Base-by-base conservation (phyloP, 37 sponge, comb jelly and placozoan genomes). In the Eunapius fragilis region DNA sequence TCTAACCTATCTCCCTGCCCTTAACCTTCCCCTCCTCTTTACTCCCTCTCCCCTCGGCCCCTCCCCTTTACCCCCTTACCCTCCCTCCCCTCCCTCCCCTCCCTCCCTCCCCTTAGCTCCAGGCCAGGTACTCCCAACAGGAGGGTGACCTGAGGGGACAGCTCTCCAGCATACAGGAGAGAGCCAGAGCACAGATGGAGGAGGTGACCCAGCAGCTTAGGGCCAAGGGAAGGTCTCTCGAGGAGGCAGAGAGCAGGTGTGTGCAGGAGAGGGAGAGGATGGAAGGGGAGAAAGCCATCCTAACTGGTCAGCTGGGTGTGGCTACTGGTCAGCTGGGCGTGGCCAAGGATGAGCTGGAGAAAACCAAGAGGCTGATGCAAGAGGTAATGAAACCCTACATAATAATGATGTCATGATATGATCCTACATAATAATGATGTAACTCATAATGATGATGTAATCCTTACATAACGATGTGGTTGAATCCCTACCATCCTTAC, bases 181-280 rank as follows among this genome's bases (percentile, higher is more conserved):
- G 85, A 30, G 92, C 89, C 26, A 84, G 85, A 33, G 79, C 69
- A 33, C 92, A 92, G 70, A 25, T 88, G 23, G 48, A 80, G 30
- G 85, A 75, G 32, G 11, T 92, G n/a, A 50, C 85, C 10, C 28
- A 37, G 25, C 89, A 92, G 77, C 88, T 92, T 25, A 50, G 84
- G 81, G 37, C 36, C 74, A 33, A 79, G 85, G 24, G 48, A 2
- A 74, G 28, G 19, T 68, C 32, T 14, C 72, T 71, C 26, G 37
- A 79, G 33, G 72, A 71, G 41, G 25, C 22, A n/a, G 79, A 84
- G 70, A 74, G 45, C 25, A 69, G 82, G 80, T 50, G 50, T 34
- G 30, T 38, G 12, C 74, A 84, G 70, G 78, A 80, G 67, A 84
- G 72, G 85, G 27, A 31, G 31, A 79, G 72, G 68, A 69, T 84